Evolutionary conservation across 2,888 invertebrate genomes (phyloP).

Genomic region (Micoletzkya japonica): DNA sequence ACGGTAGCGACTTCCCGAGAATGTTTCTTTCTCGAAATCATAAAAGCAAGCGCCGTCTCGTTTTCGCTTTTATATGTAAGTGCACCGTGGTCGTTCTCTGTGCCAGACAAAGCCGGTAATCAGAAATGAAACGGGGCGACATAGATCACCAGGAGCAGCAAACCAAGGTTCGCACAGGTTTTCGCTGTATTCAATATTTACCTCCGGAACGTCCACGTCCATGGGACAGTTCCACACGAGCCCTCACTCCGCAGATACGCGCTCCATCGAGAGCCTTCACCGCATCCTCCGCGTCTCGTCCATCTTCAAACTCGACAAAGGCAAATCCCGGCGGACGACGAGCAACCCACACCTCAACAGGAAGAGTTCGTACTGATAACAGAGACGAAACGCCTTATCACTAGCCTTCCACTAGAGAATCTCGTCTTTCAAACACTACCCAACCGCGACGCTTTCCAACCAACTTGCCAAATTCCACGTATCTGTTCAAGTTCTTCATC

Average conservation of each 20-base stretch:
- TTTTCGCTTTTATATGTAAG: no score
- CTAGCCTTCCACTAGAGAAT: background rate
- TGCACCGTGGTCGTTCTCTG: no score
- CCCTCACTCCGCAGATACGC: constrained; percentile 67
- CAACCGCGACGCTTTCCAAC: background rate
- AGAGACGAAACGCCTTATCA: background rate
- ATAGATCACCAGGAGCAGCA: background rate
- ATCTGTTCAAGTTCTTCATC: no score
- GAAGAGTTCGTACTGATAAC: background rate
- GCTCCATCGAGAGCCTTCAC: constrained; percentile 67
- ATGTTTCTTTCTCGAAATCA: no score
- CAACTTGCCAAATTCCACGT: constrained; percentile 19
- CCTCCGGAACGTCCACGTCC: constrained; percentile 64
- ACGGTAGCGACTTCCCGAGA: no score
- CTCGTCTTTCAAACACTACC: background rate
- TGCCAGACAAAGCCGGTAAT: no score
- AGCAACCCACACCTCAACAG: constrained; percentile 77
- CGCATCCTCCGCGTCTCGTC: constrained; percentile 73
- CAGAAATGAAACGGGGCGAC: no score
- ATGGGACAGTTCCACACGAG: constrained; percentile 65
- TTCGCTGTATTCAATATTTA: background rate
- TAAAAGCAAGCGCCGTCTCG: no score
- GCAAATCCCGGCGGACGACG: constrained; percentile 80
- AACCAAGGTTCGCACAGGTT: background rate
- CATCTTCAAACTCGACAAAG: constrained; percentile 71